A percentile compares a stretch with the other conserved stretches of the same genome.
Conservation (phyloP, 2,888 invertebrate species). For the Phorcus lineatus region DNA sequence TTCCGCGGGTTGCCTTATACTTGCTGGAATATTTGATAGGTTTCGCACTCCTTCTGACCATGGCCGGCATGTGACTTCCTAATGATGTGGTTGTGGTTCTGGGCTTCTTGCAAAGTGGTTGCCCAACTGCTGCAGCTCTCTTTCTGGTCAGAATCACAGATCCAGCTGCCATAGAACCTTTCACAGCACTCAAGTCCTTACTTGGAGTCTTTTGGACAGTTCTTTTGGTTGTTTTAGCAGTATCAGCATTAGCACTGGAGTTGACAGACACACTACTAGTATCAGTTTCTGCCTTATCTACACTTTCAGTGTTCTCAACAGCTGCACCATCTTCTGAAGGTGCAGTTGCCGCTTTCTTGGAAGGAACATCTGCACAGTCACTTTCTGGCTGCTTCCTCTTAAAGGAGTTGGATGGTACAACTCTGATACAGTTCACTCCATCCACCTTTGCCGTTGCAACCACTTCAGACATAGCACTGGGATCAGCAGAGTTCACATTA, state of each 20-base stretch:
- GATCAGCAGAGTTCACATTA: neutral
- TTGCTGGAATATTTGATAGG: neutral
- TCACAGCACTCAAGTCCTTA: neutral
- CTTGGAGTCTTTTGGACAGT: neutral
- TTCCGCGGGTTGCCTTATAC: neutral
- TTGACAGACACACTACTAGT: neutral
- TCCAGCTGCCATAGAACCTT: neutral
- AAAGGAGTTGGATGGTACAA: neutral
- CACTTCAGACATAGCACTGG: neutral
- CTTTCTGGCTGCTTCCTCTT: neutral
- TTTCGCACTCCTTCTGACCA: constrained; percentile 28
- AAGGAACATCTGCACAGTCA: neutral
- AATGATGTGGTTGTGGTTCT: neutral
- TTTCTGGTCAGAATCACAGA: constrained; percentile 2
- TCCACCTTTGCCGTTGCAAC: neutral
- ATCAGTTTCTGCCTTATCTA: too few relatives aligned
- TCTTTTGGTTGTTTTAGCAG: neutral
- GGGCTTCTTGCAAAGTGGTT: neutral
- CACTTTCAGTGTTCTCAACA: neutral
- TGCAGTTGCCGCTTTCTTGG: neutral
- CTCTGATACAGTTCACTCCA: constrained; percentile 1
- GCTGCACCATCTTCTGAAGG: neutral
- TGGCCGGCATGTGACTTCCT: constrained; percentile 19
- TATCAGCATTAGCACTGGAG: neutral
- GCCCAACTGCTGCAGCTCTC: neutral